phyloP scores from a whole-genome alignment of 2,797 vertebrate species.

The Acrossocheilus wenchowensis region DNA sequence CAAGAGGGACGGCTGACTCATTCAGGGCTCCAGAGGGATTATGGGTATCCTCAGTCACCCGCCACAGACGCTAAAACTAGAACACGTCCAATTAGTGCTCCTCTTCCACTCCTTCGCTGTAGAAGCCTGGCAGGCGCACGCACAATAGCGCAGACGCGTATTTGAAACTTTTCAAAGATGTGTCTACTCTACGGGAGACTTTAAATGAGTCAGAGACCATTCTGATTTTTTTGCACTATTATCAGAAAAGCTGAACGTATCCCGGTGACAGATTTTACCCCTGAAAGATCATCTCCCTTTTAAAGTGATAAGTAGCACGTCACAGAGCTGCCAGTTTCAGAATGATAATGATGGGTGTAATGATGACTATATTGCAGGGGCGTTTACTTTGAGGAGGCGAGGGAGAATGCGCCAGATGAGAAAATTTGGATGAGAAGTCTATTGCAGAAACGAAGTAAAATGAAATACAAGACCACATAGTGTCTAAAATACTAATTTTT shows the following conservation, averaged over 20 bases:
- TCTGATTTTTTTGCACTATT: slow-evolving; percentile 39
- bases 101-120: slow-evolving; percentile 41
- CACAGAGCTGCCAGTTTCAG: slow-evolving; percentile 10
- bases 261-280: slow-evolving; percentile 25
- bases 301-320: background rate
- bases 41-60: slow-evolving; percentile 51
- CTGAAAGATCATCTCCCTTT: slow-evolving; percentile 19
- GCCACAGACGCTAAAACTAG: slow-evolving; percentile 56
- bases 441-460: background rate
- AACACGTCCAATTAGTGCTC: slow-evolving; percentile 61
- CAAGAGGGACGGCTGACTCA: slow-evolving; percentile 54
- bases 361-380: slow-evolving; percentile 32
- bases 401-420: background rate
- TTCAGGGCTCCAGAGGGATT: slow-evolving; percentile 41
- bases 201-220: slow-evolving; percentile 46
- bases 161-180: slow-evolving; percentile 41
- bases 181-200: slow-evolving; percentile 29
- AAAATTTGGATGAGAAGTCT: slow-evolving; percentile 1
- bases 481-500: background rate
- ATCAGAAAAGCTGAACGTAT: slow-evolving; percentile 38
- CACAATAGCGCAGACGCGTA: slow-evolving; percentile 18
- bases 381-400: background rate
- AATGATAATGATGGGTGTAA: slow-evolving; percentile 21
- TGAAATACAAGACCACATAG: background rate
- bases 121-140: slow-evolving; percentile 46